Evolutionary conservation across 2,797 vertebrate species (phyloP), one percentile per base, ranked within the genome.

Genomic region (Liparis tanakae): DNA sequence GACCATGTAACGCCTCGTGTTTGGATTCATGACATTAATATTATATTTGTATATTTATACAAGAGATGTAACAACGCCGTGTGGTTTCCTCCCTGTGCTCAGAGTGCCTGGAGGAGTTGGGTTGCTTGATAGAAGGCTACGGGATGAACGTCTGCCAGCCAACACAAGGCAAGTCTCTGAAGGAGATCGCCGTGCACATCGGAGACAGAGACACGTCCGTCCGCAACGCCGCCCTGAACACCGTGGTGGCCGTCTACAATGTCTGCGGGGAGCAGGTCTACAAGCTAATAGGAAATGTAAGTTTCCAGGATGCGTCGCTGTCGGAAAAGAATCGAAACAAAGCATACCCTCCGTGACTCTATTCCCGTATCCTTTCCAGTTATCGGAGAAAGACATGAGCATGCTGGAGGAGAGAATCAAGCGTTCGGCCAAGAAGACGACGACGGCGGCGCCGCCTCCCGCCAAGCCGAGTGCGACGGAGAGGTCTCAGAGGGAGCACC

Each of bases 301-400:
- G 97, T 89, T 0, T 30, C 1, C 9, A 57, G 13, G 5, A 22
- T 10, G 4, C n/a, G 25, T 30, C 25, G 2, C 18, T 39, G 3
- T 44, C 30, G 7, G n/a, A 50, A 30, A 30, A 44, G 33, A 9
- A 7, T 41, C 15, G 25, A 30, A 5, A n/a, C 6, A 22, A 54
- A 54, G 22, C 13, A 2, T 10, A 6, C 18, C 39, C 8, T 17
- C 54, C 41, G 22, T 51, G 7, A 9, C 9, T 54, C 15, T 14
- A 10, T 50, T 22, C 20, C 4, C 10, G 8, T 5, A 0, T 58
- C 13, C 10, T 46, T 41, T 64, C 17, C 77, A 99, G 98, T 94
- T 99, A 70, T 99, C 98, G 2, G 98, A 99, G 85, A 99, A 99
- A 72, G 98, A 99, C 72, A 96, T 99, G 98, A 99, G 98, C 88